These are phyloP conservation scores for Chrysemys picta DNA, from an alignment of 2,113 vertebrate species.

Conservation along the genomic window DNA sequence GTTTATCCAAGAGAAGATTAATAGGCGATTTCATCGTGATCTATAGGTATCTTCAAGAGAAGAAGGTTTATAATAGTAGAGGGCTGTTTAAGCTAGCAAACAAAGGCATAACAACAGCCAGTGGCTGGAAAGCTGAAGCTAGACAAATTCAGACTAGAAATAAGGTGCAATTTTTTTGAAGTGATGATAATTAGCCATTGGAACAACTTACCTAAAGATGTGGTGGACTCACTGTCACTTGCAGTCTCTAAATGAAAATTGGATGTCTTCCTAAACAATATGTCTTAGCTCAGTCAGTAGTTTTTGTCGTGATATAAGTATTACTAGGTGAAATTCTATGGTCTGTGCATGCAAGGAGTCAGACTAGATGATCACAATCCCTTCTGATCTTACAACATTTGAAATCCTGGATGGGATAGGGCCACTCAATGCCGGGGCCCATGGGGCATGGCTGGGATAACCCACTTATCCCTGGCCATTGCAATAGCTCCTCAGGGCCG, in stretches of 20 bases:
- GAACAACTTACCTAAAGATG: not conserved
- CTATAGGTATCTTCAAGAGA: too few relatives aligned
- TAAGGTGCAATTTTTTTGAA: not conserved
- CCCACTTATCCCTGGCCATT: too few relatives aligned
- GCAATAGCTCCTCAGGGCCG: not conserved
- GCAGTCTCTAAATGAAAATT: not conserved
- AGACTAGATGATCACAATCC: not conserved
- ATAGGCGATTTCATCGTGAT: too few relatives aligned
- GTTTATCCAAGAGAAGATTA: too few relatives aligned
- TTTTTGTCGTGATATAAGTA: not conserved
- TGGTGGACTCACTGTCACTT: slow-evolving; percentile 9
- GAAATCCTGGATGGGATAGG: not conserved
- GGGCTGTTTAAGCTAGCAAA: slow-evolving; percentile 30
- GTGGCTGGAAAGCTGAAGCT: not conserved
- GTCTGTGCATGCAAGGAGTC: not conserved
- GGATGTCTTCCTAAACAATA: not conserved
- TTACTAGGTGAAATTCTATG: not conserved
- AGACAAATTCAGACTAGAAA: slow-evolving; percentile 24
- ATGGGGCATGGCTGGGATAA: not conserved
- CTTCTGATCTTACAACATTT: not conserved
- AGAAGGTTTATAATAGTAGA: not conserved
- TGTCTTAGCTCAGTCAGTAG: slow-evolving; percentile 15
- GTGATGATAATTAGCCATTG: slow-evolving; percentile 3
- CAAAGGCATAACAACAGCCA: slow-evolving; percentile 10
- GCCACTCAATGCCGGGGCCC: not conserved